Conservation (phyloP, 2,113 vertebrate genomes). For the Phrynosoma blainvillii region DNA sequence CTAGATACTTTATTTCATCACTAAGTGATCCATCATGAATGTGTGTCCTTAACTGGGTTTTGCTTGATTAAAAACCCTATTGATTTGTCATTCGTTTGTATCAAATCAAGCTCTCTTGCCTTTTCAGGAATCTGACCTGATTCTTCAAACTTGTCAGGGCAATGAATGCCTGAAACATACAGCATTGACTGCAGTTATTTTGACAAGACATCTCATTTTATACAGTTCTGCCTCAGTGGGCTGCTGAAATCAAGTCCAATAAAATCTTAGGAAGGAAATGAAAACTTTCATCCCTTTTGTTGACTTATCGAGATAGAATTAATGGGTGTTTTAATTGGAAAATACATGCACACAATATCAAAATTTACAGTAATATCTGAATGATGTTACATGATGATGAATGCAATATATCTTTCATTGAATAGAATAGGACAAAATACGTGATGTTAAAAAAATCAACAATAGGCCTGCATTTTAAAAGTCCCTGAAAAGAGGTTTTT, state of each 20-base stretch:
- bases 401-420: not conserved
- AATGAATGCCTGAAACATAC: constrained; percentile 37
- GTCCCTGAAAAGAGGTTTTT: no score
- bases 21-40: constrained; percentile 38
- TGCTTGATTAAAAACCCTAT: constrained; percentile 67
- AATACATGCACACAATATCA: not conserved
- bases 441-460: not conserved
- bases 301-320: not conserved
- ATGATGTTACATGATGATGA: constrained; percentile 15
- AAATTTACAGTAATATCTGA: not conserved
- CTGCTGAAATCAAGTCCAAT: constrained; percentile 31
- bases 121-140: constrained; percentile 67
- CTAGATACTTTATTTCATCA: constrained; percentile 49
- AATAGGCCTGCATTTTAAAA: no score
- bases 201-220: constrained; percentile 66
- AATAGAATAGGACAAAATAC: not conserved
- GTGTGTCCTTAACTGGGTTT: constrained; percentile 50
- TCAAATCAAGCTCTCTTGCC: constrained; percentile 38
- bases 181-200: constrained; percentile 53
- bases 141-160: constrained; percentile 57
- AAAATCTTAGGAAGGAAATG: constrained; percentile 34
- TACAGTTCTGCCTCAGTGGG: constrained; percentile 13
- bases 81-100: constrained; percentile 68
- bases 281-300: not conserved
- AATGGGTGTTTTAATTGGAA: constrained; percentile 14